Evolutionary conservation across 2,113 vertebrate species (phyloP).

Genomic region (Lycocorax pyrrhopterus): DNA sequence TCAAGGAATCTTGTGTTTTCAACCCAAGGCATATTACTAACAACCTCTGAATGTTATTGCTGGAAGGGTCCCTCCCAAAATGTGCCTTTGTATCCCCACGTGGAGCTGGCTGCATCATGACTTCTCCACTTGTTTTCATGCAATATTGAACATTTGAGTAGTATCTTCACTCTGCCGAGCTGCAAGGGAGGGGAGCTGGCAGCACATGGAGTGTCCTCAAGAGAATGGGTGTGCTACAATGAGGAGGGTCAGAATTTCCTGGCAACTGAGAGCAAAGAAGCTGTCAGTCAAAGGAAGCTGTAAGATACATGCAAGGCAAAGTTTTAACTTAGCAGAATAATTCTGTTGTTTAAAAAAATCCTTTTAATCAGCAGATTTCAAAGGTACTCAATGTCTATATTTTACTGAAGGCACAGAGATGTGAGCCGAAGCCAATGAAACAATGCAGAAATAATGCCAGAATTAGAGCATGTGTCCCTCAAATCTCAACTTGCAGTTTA

Average conservation of each 20-base stretch:
- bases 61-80: not conserved
- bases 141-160: not conserved
- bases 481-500: not conserved
- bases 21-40: not conserved
- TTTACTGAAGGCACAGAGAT: not conserved
- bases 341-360: not conserved
- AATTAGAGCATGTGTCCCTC: not conserved
- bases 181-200: not conserved
- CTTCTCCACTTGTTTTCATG: constrained; percentile 15
- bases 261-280: not conserved
- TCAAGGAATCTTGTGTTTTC: not conserved
- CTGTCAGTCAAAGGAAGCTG: not conserved
- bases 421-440: not conserved
- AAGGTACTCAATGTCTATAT: not conserved
- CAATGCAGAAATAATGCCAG: not conserved
- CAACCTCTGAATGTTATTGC: not conserved
- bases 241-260: constrained; percentile 16
- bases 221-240: constrained; percentile 8
- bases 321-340: not conserved
- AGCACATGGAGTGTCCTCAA: not conserved
- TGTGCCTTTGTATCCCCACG: not conserved
- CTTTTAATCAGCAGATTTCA: not conserved
- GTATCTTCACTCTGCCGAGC: not conserved
- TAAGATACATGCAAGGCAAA: not conserved
- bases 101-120: not conserved